Base-by-base conservation (phyloP, 2,797 vertebrate genomes). In the Etheostoma nigrum region DNA sequence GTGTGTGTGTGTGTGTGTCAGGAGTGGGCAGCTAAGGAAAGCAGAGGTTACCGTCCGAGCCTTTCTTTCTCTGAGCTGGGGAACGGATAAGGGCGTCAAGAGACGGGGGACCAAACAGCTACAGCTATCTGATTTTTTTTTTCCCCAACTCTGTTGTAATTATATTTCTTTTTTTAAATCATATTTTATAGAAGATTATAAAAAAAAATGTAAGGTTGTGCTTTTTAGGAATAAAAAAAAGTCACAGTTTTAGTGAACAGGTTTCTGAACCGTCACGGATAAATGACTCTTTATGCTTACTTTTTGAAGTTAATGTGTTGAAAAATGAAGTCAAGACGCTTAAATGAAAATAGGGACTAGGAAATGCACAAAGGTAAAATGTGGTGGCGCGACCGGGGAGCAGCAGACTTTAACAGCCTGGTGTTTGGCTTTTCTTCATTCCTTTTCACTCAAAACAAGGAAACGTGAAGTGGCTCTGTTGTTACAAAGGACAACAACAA, bases 401-500 rank as follows among this genome's bases (percentile, higher is more conserved):
- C 70, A 65, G 74, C 49, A 48, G 64, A 79, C 67, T 75, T 76
- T 30, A 33, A 40, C 59, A 69, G 64, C 27, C 47, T 45, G 68
- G 48, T 81, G 69, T 74, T 80, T 55, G 64, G 36, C 57, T 83
- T 71, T 76, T 67, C 79, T 54, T 81, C 83, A 23, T 82, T 81
- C 73, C 75, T 69, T 73, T 88, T 84, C 70, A 80, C 80, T 86
- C 73, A 80, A 88, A 86, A 88, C 74, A 83, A 79, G 76, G 72
- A 86, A 74, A 88, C 72, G 81, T 90, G 86, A 90, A 92, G 89
- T 88, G 88, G 81, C 76, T 86, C 74, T 81, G 84, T 85, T 89
- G 84, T 92, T 90, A 89, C 78, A 86, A 83, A 82, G 80, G 85
- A 90, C 81, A 85, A 81, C 86, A 86, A 72, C 81, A 89, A 86